These are phyloP conservation scores for Apteryx mantelli DNA, from an alignment of 2,113 vertebrate species.

Conservation along the genomic window DNA sequence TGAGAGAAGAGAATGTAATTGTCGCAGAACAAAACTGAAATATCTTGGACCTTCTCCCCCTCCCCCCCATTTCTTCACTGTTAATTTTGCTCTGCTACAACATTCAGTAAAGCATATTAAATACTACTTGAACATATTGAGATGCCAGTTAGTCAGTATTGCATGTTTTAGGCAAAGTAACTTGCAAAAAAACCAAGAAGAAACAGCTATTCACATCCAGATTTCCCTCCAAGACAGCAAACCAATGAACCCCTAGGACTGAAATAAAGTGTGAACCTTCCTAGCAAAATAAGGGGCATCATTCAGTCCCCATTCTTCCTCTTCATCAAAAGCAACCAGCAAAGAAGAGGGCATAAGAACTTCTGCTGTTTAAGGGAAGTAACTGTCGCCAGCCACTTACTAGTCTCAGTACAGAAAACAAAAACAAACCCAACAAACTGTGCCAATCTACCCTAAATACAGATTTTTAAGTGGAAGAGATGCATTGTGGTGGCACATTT, in stretches of 20 bases:
- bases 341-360: background rate
- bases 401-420: background rate
- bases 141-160: accelerated
- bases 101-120: background rate
- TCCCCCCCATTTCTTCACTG: background rate
- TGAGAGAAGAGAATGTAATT: background rate
- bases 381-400: background rate
- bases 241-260: background rate
- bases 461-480: background rate
- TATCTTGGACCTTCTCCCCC: background rate
- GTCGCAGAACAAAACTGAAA: background rate
- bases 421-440: background rate
- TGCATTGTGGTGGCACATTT: accelerated
- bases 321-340: background rate
- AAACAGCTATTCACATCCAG: background rate
- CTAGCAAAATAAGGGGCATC: background rate
- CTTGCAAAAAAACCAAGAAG: background rate
- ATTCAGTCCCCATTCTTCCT: background rate
- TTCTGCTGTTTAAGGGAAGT: background rate
- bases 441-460: background rate
- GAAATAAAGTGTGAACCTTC: background rate
- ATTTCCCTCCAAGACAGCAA: background rate
- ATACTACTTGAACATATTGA: background rate
- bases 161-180: background rate
- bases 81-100: background rate